Base-by-base conservation (phyloP, 1,140 invertebrate genomes). In the Homarus americanus region DNA sequence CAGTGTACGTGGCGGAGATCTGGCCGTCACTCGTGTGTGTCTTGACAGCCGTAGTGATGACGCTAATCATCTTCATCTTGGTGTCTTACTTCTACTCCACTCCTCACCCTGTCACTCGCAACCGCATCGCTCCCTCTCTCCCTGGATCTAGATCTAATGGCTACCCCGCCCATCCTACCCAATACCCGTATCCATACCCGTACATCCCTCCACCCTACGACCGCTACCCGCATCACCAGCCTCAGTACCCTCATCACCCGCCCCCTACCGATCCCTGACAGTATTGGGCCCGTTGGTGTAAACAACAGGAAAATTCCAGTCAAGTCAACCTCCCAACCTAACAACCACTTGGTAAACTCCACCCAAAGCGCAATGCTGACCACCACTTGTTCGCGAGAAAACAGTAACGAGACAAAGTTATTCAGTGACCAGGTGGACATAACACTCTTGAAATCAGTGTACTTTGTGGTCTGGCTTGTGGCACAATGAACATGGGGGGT, bases 21-120 rank as follows among this genome's bases (percentile, higher is more conserved):
- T 90, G 87, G 87, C 87, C 87, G 20, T 90, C 87, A 9, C 69
- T 90, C 17, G 87, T 90, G 49, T 90, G 87, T 66, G 84, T 90
- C 69, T 80, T 90, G 32, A 90, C 87, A 4, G 87, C 87, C 0
- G 87, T 90, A 9, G 79, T 90, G 34, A 76, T 90, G 36, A 83
- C 87, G 3, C 69, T 90, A 3, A 78, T 83, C 20, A 38, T 90
- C 10, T 90, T 78, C 80, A 66, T 90, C 44, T 44, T 90, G 1
- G 79, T 90, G 32, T 90, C 87, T 15, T 90, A 90, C 69, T 73
- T 76, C 32, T 90, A 90, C 80, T 75, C 40, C 3, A 28, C 44
- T n/a, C 87, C 87, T 2, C 80, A 83, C 28, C 87, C 87, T 17
- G 7, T 38, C 49, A 90, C 87, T 32, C 66, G 72, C 3, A 78